Evolutionary conservation across 2,113 vertebrate genomes (phyloP).

Genomic region (Mobula hypostoma): DNA sequence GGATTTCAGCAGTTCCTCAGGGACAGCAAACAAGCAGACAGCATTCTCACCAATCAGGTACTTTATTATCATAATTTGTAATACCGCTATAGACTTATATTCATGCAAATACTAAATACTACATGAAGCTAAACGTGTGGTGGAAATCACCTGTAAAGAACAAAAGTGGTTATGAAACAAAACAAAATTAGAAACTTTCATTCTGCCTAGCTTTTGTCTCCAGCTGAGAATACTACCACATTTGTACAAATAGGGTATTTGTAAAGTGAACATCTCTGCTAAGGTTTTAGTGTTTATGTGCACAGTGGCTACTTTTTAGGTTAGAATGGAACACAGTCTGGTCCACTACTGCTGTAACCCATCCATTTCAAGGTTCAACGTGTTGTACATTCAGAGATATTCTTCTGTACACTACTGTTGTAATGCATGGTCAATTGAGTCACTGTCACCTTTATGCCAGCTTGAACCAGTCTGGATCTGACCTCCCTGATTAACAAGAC

Average conservation of each 20-base stretch:
- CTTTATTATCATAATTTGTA: not conserved
- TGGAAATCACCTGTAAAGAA: not conserved
- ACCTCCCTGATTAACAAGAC: too few relatives aligned
- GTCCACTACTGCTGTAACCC: too few relatives aligned
- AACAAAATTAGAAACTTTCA: not conserved
- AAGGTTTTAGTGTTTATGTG: too few relatives aligned
- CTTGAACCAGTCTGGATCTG: too few relatives aligned
- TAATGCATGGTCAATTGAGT: too few relatives aligned
- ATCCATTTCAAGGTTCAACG: too few relatives aligned
- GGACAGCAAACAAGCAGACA: constrained; percentile 76
- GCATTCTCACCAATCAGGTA: constrained; percentile 90
- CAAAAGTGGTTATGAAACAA: not conserved
- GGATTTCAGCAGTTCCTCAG: constrained; percentile 88
- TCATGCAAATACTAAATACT: too few relatives aligned
- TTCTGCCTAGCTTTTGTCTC: not conserved
- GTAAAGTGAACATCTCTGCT: not conserved
- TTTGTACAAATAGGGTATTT: not conserved
- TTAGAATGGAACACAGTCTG: too few relatives aligned
- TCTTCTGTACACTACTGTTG: too few relatives aligned
- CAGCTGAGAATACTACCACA: not conserved
- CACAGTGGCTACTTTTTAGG: too few relatives aligned
- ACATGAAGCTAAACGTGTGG: not conserved
- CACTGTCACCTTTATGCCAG: too few relatives aligned
- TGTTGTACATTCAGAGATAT: too few relatives aligned
- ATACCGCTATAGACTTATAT: not conserved